Percentiles rank a stretch among this genome's conserved stretches.
These are phyloP conservation scores for Chelidonichthys spinosus DNA, from an alignment of 2,797 vertebrate genomes.

Conservation along the genomic window DNA sequence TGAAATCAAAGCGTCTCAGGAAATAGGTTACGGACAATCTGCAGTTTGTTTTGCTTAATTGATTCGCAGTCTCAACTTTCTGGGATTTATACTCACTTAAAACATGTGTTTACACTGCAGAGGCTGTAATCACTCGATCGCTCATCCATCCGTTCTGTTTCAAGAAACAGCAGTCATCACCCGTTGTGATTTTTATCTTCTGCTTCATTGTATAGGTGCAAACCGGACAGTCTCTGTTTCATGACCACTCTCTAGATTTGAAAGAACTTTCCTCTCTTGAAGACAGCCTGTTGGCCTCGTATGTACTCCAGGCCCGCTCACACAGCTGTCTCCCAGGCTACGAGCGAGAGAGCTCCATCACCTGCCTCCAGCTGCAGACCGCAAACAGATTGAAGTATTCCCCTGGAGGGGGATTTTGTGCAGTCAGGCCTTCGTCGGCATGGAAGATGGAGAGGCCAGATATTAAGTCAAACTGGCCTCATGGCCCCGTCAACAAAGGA, in stretches of 20 bases:
- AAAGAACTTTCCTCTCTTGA: constrained; percentile 26
- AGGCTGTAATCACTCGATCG: constrained; percentile 40
- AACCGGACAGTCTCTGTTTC: constrained; percentile 29
- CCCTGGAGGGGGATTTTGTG: constrained; percentile 54
- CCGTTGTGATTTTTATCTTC: constrained; percentile 4
- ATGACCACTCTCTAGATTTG: constrained; percentile 17
- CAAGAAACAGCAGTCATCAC: constrained; percentile 1
- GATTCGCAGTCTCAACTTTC: constrained; percentile 47
- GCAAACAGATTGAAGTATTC: constrained; percentile 68
- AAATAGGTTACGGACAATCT: constrained; percentile 72
- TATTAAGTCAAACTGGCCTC: constrained; percentile 30
- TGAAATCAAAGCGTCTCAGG: constrained; percentile 73
- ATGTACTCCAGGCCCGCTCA: constrained; percentile 48
- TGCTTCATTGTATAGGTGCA: constrained; percentile 9
- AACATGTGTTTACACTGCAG: constrained; percentile 50
- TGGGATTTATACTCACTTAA: constrained; percentile 36
- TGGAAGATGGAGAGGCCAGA: constrained; percentile 50
- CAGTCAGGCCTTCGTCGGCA: constrained; percentile 48
- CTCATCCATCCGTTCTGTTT: constrained; percentile 17
- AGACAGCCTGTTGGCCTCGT: constrained; percentile 51
- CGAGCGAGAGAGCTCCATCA: constrained; percentile 64
- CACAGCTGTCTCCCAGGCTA: constrained; percentile 67
- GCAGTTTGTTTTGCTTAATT: constrained; percentile 77
- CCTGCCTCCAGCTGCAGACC: constrained; percentile 74
- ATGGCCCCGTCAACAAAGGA: constrained; percentile 44